Evolutionary conservation across 2,113 vertebrate genomes (phyloP), one percentile per base, ranked within the genome.

Genomic region (Kobus ellipsiprymnus): DNA sequence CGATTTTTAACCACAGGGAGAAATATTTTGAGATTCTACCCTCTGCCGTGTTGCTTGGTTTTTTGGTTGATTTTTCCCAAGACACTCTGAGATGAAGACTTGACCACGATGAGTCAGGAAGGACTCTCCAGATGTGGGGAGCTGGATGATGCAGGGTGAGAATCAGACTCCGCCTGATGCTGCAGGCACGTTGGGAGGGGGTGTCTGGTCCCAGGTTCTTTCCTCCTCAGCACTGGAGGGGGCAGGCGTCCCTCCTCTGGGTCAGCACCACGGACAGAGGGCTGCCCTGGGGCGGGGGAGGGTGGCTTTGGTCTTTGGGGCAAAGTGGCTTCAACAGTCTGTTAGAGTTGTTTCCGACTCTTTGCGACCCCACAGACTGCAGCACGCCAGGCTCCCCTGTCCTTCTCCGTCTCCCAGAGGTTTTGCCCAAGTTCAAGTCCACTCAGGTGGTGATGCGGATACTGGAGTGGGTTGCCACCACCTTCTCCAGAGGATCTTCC

Each of bases 101-200:
- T 23, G 9, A 54, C 25, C 9, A 2, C 0, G 2, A 9, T 2
- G 10, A 77, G 8, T 74, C 12, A 2, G 14, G 33, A 54, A 15
- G 4, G 40, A 40, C 6, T 40, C 23, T 7, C 2, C 3, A 9
- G 46, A 5, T 21, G n/a, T 40, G 1, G 29, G 44, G 33, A 3
- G 54, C 17, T 29, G 19, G 9, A 19, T 3, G 46, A 23, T 6
- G 21, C 2, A 0, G 4, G 1, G 9, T 0, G 2, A 29, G 40
- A 46, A 2, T 17, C 48, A 30, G 13, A 17, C 64, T 30, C 14
- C 1, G 5, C 6, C 29, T 15, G 21, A n/a, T 1, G 3, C 33
- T 1, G 23, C 0, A 9, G 10, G 7, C 80, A 21, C 2, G 3
- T 7, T 3, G 8, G 19, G 19, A 17, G 2, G 2, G 4, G 33